Base-by-base conservation (phyloP, 2,797 vertebrate species). In the Lagorchestes hirsutus region DNA sequence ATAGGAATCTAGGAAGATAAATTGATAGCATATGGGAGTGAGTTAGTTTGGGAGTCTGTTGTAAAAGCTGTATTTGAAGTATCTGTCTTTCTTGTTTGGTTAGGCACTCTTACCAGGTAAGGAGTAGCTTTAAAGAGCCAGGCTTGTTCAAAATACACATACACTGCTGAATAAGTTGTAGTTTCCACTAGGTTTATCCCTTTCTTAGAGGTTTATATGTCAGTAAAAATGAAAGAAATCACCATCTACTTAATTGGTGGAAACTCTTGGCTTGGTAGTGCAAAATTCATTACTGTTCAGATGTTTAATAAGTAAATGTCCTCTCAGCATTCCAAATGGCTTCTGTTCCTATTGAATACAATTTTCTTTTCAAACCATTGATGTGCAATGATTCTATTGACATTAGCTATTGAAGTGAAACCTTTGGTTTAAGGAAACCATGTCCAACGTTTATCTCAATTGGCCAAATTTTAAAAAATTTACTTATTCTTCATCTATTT, bases 401-500 rank as follows among this genome's bases (percentile, higher is more conserved):
- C 31, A 94, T 8, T n/a, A 8, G 40, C 97, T 97, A 95, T 94
- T 97, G 95, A 96, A 97, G 96, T 96, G 28, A 96, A 98, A 29
- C 4, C 96, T 96, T 92, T 96, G 56, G 94, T 56, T 96, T 58
- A 95, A 98, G 95, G 92, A 95, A 96, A 94, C 96, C 95, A 97
- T 97, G 96, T 96, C 97, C 97, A 98, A 98, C 97, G 94, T 97
- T 98, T 98, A 98, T 97, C 96, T 98, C 97, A 97, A 97, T 94
- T 98, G 98, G 93, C 97, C 91, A 95, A 97, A 59, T 97, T 98
- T 98, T 96, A 97, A 97, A 82, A 96, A 97, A 97, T 97, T 98
- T 98, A 98, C 98, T 98, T 98, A 97, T 97, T 98, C 95, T 97
- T 95, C 96, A 97, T 98, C 96, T 97, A 97, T 97, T 98, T 96